A percentile compares a stretch with the other conserved stretches of the same genome.
Conservation (phyloP, 2,113 vertebrate species). For the Tiliqua scincoides region DNA sequence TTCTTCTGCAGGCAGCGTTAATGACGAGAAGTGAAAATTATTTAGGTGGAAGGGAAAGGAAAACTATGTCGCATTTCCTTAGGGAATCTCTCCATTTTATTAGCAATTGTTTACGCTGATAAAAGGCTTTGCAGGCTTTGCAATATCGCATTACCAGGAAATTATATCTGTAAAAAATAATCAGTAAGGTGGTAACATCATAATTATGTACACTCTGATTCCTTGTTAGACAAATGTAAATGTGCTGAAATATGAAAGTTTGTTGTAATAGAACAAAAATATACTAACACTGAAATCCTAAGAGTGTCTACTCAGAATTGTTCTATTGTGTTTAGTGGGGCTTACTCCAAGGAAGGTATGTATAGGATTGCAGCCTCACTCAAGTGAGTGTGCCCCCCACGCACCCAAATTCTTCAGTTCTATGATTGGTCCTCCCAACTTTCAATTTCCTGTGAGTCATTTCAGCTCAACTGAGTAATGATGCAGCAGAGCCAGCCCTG, state of each 20-base stretch:
- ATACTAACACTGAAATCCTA: neutral
- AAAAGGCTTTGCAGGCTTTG: neutral
- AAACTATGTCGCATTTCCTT: constrained; percentile 3
- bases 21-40: constrained; percentile 18
- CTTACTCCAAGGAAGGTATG: no score
- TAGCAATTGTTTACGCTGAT: constrained; percentile 18
- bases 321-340: no score
- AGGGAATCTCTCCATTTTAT: constrained; percentile 1
- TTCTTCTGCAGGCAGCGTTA: constrained; percentile 8
- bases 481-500: neutral
- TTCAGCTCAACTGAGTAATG: neutral
- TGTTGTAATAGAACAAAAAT: neutral
- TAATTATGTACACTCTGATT: neutral
- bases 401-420: neutral
- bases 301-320: no score
- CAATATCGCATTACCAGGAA: constrained; percentile 10
- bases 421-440: neutral
- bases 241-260: neutral
- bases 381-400: neutral
- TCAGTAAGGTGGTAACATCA: neutral
- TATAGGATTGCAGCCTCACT: no score
- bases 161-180: constrained; percentile 16
- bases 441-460: neutral
- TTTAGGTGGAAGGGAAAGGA: constrained; percentile 7
- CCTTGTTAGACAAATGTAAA: neutral